A percentile compares a stretch with the other conserved stretches of the same genome.
phyloP scores from a whole-genome alignment of 2,113 vertebrate genomes.

The Rhinogobius similis region DNA sequence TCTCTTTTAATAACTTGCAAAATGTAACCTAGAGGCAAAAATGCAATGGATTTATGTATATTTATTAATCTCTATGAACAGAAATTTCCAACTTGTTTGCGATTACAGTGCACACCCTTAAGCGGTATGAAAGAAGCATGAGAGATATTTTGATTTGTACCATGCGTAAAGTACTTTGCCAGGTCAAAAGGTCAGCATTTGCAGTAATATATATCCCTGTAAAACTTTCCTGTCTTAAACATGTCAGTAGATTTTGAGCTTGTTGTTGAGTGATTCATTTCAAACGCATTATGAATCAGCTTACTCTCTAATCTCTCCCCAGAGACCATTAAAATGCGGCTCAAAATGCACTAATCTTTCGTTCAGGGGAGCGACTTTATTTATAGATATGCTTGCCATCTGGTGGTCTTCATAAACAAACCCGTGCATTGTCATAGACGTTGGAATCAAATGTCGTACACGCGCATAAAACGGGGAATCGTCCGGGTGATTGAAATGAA shows the following conservation, averaged over 20 bases:
- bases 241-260: conserved; percentile 20
- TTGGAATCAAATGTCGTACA: conserved; percentile 30
- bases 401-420: conserved; percentile 69
- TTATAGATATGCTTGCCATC: conserved; percentile 80
- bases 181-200: conserved; percentile 6
- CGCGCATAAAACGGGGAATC: conserved; percentile 23
- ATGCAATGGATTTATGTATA: conserved; percentile 63
- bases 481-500: conserved; percentile 40
- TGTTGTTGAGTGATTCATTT: conserved; percentile 59
- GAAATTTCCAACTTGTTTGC: conserved; percentile 42
- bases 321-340: conserved; percentile 74
- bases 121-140: conserved; percentile 25
- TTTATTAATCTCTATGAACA: conserved; percentile 63
- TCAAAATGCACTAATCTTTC: conserved; percentile 79
- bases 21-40: conserved; percentile 66
- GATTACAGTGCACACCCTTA: conserved; percentile 33
- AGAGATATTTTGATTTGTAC: conserved; percentile 15
- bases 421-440: conserved; percentile 29
- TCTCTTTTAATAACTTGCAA: conserved; percentile 74
- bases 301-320: conserved; percentile 75
- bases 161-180: background rate
- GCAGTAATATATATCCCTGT: background rate
- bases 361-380: conserved; percentile 74
- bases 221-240: conserved; percentile 20
- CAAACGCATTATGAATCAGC: conserved; percentile 72